These are phyloP conservation scores for Ophonus ardosiacus DNA, from an alignment of 2,888 invertebrate species.

Conservation along the genomic window DNA sequence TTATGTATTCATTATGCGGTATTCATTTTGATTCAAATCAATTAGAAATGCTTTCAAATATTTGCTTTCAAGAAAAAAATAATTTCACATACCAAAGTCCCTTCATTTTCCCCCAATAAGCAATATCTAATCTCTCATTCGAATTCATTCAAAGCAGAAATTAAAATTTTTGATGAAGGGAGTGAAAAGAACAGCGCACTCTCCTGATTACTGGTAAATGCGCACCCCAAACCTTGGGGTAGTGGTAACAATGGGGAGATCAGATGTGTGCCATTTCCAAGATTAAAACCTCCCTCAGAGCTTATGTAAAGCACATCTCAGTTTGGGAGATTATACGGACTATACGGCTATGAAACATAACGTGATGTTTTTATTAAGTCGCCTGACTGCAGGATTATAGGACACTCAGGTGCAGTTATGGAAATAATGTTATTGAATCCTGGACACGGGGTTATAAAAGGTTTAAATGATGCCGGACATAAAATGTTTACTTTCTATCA, in stretches of 20 bases:
- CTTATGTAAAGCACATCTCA: conserved; percentile 51
- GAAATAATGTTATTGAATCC: conserved; percentile 31
- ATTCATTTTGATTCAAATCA: too few relatives aligned
- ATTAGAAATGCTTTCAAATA: too few relatives aligned
- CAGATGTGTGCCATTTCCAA: conserved; percentile 52
- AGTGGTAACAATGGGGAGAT: conserved; percentile 54
- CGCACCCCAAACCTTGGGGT: conserved; percentile 39
- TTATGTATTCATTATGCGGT: too few relatives aligned
- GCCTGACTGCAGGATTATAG: background rate
- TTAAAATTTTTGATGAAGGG: conserved; percentile 44
- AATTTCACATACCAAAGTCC: background rate
- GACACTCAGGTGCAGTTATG: conserved; percentile 19
- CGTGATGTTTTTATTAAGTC: conserved; percentile 43
- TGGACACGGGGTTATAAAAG: background rate
- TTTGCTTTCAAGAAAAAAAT: background rate
- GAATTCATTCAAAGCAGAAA: conserved; percentile 18
- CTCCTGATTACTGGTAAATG: conserved; percentile 34
- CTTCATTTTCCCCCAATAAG: background rate
- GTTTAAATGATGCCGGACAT: conserved; percentile 9
- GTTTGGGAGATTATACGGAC: conserved; percentile 10
- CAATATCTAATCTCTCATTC: conserved; percentile 1
- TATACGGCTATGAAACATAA: conserved; percentile 20
- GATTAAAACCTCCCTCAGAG: conserved; percentile 50
- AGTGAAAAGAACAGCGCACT: conserved; percentile 26
- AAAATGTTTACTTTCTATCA: background rate